Percentiles rank a stretch among this genome's conserved stretches.
These are phyloP conservation scores for Orbicella faveolata DNA, from an alignment of 64 coral and sea anemone genomes.

Conservation along the genomic window DNA sequence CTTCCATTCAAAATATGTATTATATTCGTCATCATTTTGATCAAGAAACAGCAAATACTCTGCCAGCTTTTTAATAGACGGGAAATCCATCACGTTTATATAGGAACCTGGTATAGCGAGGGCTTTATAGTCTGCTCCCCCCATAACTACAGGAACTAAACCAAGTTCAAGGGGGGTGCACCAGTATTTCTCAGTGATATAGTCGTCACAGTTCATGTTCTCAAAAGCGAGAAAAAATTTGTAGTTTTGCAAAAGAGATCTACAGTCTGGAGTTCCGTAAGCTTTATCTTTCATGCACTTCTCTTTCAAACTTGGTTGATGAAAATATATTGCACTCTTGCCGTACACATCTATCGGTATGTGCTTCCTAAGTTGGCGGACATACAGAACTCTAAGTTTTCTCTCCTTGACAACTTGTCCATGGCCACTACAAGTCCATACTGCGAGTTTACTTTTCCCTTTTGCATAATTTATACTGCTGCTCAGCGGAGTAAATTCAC, in stretches of 20 bases:
- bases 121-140: slow-evolving; percentile 53
- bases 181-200: slow-evolving; percentile 80
- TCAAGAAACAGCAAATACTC: slow-evolving; percentile 60
- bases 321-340: neutral
- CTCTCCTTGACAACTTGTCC: neutral
- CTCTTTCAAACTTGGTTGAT: neutral
- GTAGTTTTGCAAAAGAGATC: slow-evolving; percentile 8
- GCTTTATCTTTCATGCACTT: neutral
- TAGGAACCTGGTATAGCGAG: slow-evolving; percentile 69
- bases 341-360: slow-evolving; percentile 20
- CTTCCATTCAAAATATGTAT: slow-evolving; percentile 66
- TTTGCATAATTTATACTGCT: too few species aligned
- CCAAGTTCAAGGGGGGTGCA: slow-evolving; percentile 33
- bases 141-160: slow-evolving; percentile 58
- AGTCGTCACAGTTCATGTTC: slow-evolving; percentile 58
- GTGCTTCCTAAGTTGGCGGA: neutral
- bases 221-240: slow-evolving; percentile 75
- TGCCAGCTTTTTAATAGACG: slow-evolving; percentile 26
- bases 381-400: neutral
- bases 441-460: too few species aligned
- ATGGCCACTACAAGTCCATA: too few species aligned
- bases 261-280: slow-evolving; percentile 22
- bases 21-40: slow-evolving; percentile 53
- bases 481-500: too few species aligned
- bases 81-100: slow-evolving; percentile 65